A percentile compares a stretch with the other conserved stretches of the same genome.
Conservation (phyloP, 2,888 invertebrate species). For the Leptinotarsa peninsularis region DNA sequence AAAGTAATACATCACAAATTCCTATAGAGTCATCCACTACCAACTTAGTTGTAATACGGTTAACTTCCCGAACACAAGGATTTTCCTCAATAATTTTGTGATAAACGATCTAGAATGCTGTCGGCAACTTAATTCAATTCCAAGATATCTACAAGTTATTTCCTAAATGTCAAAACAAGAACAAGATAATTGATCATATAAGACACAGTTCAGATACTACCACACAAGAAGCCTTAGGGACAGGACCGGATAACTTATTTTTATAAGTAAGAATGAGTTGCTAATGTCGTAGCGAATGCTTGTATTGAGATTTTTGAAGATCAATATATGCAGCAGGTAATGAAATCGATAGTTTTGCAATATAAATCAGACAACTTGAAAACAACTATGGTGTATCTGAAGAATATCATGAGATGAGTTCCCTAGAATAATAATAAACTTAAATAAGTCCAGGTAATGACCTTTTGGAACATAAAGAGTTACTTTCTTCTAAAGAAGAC, state of each 20-base stretch:
- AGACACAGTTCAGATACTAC: slow-evolving; percentile 45
- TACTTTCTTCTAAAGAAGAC: too few species aligned
- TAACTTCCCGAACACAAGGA: slow-evolving; percentile 32
- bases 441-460: too few species aligned
- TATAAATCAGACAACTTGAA: too few species aligned
- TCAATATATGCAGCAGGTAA: too few species aligned
- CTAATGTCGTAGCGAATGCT: background rate
- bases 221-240: background rate
- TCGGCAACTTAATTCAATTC: slow-evolving; percentile 28
- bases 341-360: too few species aligned
- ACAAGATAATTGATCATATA: slow-evolving; percentile 66
- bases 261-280: background rate
- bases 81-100: slow-evolving; percentile 30
- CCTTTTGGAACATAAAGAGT: too few species aligned
- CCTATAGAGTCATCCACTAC: background rate
- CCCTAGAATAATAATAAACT: too few species aligned
- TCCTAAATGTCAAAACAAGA: slow-evolving; percentile 67
- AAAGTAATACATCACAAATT: too few species aligned
- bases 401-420: too few species aligned
- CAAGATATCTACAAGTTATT: slow-evolving; percentile 63
- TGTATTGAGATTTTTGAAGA: too few species aligned
- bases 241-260: slow-evolving; percentile 17
- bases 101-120: slow-evolving; percentile 26
- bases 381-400: too few species aligned
- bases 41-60: background rate